A percentile compares a stretch with the other conserved stretches of the same genome.
These are phyloP conservation scores for Lasioglossum morio DNA, from an alignment of 2,888 invertebrate species.

Conservation along the genomic window DNA sequence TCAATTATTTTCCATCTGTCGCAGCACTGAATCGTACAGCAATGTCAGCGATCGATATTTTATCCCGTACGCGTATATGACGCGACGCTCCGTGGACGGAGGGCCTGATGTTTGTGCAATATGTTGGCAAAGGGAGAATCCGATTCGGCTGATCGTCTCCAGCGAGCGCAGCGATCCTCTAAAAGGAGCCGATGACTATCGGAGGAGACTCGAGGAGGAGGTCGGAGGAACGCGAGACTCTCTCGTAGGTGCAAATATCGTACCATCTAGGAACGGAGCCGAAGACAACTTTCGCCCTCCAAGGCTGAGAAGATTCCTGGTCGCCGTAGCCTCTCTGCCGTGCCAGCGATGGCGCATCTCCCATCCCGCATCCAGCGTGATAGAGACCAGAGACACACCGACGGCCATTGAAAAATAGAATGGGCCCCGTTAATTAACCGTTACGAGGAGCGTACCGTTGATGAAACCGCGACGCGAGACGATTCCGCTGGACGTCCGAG, in stretches of 20 bases:
- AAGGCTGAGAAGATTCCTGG: conserved; percentile 81
- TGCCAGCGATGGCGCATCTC: neutral
- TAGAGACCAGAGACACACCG: neutral
- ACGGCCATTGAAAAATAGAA: neutral
- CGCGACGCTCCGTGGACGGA: too few species aligned
- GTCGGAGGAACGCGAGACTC: conserved; percentile 75
- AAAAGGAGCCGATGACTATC: conserved; percentile 61
- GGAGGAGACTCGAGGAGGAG: neutral
- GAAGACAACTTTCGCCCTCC: conserved; percentile 82
- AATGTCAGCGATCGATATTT: too few species aligned
- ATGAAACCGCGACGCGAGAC: neutral
- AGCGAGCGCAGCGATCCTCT: conserved; percentile 42
- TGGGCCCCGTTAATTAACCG: neutral
- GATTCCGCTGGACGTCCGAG: neutral
- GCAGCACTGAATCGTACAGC: too few species aligned
- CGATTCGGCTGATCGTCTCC: neutral
- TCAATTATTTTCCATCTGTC: too few species aligned
- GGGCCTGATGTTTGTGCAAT: too few species aligned
- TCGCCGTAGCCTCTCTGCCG: neutral
- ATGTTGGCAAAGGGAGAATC: neutral
- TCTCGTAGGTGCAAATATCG: conserved; percentile 66
- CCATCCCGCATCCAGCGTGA: neutral
- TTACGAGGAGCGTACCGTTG: neutral
- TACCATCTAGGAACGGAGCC: conserved; percentile 65
- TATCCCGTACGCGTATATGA: too few species aligned